phyloP scores from a whole-genome alignment of 2,113 vertebrate genomes.

The Semicossyphus pulcher region DNA sequence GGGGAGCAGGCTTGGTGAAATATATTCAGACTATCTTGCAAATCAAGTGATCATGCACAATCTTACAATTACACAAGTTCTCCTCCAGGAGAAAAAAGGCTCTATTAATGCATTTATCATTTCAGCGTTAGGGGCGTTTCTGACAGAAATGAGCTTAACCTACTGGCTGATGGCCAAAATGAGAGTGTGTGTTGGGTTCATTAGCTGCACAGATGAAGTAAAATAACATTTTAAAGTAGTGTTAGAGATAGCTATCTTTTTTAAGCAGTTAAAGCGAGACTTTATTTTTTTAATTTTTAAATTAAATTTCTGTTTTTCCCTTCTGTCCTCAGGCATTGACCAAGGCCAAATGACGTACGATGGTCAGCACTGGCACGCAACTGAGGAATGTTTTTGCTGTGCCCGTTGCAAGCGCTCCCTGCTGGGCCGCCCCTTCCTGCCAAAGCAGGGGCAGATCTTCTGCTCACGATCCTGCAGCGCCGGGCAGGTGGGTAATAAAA shows the following conservation, averaged over 20 bases:
- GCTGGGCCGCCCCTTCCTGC: conserved; percentile 95
- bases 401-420: conserved; percentile 96
- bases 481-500: conserved; percentile 81
- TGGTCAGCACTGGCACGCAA: conserved; percentile 98
- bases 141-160: conserved; percentile 10
- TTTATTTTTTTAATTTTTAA: no score
- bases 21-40: conserved; percentile 36
- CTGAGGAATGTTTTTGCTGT: conserved; percentile 96
- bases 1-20: conserved; percentile 41
- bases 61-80: conserved; percentile 31
- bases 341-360: conserved; percentile 99
- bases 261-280: not conserved
- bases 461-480: conserved; percentile 96
- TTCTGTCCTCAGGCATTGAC: conserved; percentile 89
- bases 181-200: not conserved
- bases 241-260: not conserved
- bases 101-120: conserved; percentile 1
- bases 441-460: conserved; percentile 98
- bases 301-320: not conserved
- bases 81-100: conserved; percentile 8
- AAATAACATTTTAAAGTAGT: conserved; percentile 7
- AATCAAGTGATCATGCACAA: conserved; percentile 27
- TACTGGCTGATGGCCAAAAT: conserved; percentile 15
- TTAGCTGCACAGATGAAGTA: not conserved
- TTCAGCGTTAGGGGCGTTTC: not conserved